phyloP scores from a whole-genome alignment of 2,888 invertebrate species.

The Agrotis ipsilon region DNA sequence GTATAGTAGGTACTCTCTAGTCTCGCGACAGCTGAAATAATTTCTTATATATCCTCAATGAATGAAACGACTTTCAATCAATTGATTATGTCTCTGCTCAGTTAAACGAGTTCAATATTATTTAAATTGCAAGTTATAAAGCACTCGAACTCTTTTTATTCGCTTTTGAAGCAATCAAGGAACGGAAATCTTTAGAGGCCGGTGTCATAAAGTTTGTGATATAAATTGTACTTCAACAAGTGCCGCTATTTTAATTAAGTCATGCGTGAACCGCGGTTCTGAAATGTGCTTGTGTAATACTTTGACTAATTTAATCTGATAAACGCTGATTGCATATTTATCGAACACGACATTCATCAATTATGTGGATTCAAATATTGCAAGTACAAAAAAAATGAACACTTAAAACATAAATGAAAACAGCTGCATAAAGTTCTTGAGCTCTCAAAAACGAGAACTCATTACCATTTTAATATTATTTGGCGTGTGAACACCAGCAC shows the following conservation, averaged over 20 bases:
- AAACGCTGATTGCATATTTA: conserved; percentile 56
- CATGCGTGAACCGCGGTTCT: conserved; percentile 45
- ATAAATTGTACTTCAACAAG: conserved; percentile 73
- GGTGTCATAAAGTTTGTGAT: conserved; percentile 70
- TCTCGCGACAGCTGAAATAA: conserved; percentile 71
- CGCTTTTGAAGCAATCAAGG: conserved; percentile 69
- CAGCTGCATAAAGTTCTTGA: conserved; percentile 23
- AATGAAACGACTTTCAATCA: conserved; percentile 77
- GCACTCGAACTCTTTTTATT: conserved; percentile 58
- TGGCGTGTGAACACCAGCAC: conserved; percentile 31
- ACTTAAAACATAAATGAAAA: conserved; percentile 17
- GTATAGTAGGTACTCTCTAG: conserved; percentile 70
- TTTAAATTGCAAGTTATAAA: conserved; percentile 72
- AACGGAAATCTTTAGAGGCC: conserved; percentile 67
- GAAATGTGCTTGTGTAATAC: conserved; percentile 54
- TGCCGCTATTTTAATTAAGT: conserved; percentile 78
- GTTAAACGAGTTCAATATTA: conserved; percentile 70
- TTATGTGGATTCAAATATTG: conserved; percentile 11
- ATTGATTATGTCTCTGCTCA: conserved; percentile 73
- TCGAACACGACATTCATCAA: conserved; percentile 16
- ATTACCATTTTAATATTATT: conserved; percentile 43
- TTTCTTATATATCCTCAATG: conserved; percentile 79
- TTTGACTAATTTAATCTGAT: conserved; percentile 53
- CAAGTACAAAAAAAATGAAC: conserved; percentile 24
- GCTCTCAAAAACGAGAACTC: conserved; percentile 26